Conservation (phyloP, 2,888 invertebrate genomes). For the Drymonia ruficornis region DNA sequence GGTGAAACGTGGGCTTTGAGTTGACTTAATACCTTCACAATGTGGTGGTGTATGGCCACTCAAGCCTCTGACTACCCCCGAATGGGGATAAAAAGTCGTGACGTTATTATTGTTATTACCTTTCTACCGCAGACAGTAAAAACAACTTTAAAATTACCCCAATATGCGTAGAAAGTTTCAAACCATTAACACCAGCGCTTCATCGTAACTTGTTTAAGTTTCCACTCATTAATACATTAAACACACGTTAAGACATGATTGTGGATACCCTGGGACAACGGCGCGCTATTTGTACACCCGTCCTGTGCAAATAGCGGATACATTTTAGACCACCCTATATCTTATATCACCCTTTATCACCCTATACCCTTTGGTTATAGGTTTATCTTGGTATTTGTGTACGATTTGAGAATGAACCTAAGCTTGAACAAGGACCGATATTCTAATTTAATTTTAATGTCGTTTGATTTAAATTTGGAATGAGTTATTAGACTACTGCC, state of each 20-base stretch:
- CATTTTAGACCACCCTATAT: conserved; percentile 25
- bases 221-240: conserved; percentile 72
- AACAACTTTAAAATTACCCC: background rate
- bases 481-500: no score
- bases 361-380: conserved; percentile 18
- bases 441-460: background rate
- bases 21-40: no score
- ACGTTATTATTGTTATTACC: no score
- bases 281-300: conserved; percentile 50
- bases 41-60: no score
- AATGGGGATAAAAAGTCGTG: no score
- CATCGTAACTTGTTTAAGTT: conserved; percentile 17
- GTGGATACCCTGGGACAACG: conserved; percentile 47
- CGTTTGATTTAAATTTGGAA: no score
- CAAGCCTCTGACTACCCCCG: no score
- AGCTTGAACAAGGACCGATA: background rate
- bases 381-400: conserved; percentile 6
- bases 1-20: no score
- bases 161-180: background rate
- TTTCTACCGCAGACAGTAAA: no score
- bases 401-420: background rate
- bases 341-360: no score
- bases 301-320: conserved; percentile 61
- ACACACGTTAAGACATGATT: conserved; percentile 65
- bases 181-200: conserved; percentile 18